A percentile compares a stretch with the other conserved stretches of the same genome.
Conservation (phyloP, 2,888 invertebrate genomes). For the Bhutanitis thaidina region DNA sequence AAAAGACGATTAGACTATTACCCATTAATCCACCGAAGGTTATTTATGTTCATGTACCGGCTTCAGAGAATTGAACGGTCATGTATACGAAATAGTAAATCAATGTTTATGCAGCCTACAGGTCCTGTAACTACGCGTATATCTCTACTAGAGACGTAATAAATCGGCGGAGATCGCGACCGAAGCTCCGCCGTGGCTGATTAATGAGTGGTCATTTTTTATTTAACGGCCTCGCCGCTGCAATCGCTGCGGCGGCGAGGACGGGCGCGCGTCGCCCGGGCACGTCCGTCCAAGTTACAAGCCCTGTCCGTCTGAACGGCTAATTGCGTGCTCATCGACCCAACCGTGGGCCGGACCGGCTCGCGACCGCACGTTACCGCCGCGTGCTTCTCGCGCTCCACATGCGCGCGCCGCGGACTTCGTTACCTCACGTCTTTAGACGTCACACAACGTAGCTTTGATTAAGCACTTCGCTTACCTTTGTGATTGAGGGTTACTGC, state of each 20-base stretch:
- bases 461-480: too few relatives aligned
- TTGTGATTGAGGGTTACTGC: too few relatives aligned
- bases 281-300: constrained; percentile 46
- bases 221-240: constrained; percentile 48
- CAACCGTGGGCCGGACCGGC: constrained; percentile 45
- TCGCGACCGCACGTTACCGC: constrained; percentile 60
- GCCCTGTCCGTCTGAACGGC: constrained; percentile 39
- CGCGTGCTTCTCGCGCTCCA: constrained; percentile 24
- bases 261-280: background rate
- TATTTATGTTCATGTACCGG: background rate
- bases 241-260: background rate
- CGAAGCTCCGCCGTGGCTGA: constrained; percentile 45
- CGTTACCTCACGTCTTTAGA: too few relatives aligned
- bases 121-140: too few relatives aligned
- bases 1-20: background rate
- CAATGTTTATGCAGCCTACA: background rate
- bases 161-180: constrained; percentile 56
- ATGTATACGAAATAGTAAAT: constrained; percentile 3
- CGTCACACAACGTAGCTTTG: too few relatives aligned
- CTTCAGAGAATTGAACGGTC: constrained; percentile 1
- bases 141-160: constrained; percentile 52
- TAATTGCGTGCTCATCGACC: constrained; percentile 59
- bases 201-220: constrained; percentile 61
- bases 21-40: background rate
- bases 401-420: too few relatives aligned